Base-by-base conservation (phyloP, 2,797 vertebrate species). In the Lemur catta region DNA sequence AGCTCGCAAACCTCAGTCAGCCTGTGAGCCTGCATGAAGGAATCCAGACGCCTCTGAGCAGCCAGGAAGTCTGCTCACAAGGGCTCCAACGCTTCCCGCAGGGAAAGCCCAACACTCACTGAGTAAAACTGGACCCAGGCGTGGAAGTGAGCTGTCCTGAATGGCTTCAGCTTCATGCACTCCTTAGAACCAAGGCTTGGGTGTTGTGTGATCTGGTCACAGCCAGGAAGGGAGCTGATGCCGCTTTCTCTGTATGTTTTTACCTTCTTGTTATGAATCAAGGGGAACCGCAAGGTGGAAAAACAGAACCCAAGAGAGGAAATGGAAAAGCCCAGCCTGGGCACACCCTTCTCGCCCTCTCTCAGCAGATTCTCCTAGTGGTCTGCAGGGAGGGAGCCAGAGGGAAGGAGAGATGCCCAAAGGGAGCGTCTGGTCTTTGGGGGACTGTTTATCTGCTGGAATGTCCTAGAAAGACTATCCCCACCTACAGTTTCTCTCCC, bases 191-290 rank as follows among this genome's bases (percentile, higher is more conserved):
- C 4, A 18, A 12, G 28, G 22, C 12, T 13, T 71, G 10, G 71
- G 48, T 43, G 46, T 22, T 7, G 18, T 55, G 33, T 43, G n/a
- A 14, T 59, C 63, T 74, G 14, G 63, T 67, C 79, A 69, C 41
- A 89, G 33, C 2, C 17, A 57, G 46, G 48, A 80, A 43, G 67
- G 87, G 65, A 79, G 8, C 81, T 50, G 65, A 50, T 22, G 72
- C n/a, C 14, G 22, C 35, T 50, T 59, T 52, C 65, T 74, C n/a
- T 35, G 9, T 14, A 10, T 20, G 26, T 74, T 75, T 69, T 84
- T 72, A 55, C 43, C 59, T 48, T 88, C 67, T 96, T 20, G 4
- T 20, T 93, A 57, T 80, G 57, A 84, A 84, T 96, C 96, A 96
- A 75, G 57, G 55, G 22, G 17, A 88, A 48, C 57, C 20, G 43